Base-by-base conservation (phyloP, 2,113 vertebrate genomes). In the Catagonus wagneri region DNA sequence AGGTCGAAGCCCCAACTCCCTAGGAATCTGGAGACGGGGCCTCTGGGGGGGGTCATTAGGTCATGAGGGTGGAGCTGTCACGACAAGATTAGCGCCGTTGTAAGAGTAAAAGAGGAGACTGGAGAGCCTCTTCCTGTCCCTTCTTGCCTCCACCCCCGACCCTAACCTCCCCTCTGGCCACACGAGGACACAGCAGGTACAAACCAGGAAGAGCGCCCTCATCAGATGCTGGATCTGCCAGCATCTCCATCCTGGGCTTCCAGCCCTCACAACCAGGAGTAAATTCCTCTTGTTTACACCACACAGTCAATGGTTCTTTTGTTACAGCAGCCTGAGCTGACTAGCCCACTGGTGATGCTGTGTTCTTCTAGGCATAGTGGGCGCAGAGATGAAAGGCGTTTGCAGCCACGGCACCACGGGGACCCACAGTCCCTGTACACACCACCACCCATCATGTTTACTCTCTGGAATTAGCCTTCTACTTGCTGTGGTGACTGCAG, bases 191-290 rank as follows among this genome's bases (percentile, higher is more conserved):
- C 27, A 81, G 36, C 17, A 65, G 36, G 44, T 83, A 16, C 7
- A 60, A 83, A 50, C 52, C 76, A 15, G 66, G 50, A 61, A 29
- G 50, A 58, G 15, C 11, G 65, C 4, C 14, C 22, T 1, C 25
- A n/a, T 13, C 7, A 9, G 29, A 60, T 7, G 0, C 29, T 50
- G 29, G 50, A 2, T n/a, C 10, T 50, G 7, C 27, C 0, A 0
- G 16, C 36, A 79, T 72, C 63, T 60, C 78, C 16, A 60, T 44
- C 56, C 83, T 61, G 56, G 68, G 68, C 22, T 25, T 66, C 27
- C 14, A 74, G 58, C 27, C 20, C 54, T 63, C 32, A 50, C 34
- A 68, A 36, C 8, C 15, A 3, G 44, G 65, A 16, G 36, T 17
- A 2, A 2, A 63, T 29, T 61, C 39, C 36, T n/a, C 8, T 5